phyloP scores from a whole-genome alignment of 2,888 invertebrate genomes.

The Iselma pallidipennis region DNA sequence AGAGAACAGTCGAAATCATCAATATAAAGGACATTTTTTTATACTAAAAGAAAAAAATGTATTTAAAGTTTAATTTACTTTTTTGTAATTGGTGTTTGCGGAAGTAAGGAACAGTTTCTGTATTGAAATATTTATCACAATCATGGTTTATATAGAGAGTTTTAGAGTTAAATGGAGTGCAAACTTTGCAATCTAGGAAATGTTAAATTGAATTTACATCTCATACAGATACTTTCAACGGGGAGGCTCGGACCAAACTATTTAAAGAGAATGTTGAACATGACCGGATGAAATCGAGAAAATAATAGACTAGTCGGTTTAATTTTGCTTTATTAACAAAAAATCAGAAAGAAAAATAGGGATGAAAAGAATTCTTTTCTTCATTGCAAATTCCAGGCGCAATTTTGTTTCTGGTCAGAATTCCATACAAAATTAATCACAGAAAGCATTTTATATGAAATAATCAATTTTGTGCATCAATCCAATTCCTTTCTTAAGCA shows the following conservation, averaged over 20 bases:
- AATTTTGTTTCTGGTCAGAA: background rate
- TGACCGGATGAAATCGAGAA: too few species aligned
- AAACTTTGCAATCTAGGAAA: constrained; percentile 22
- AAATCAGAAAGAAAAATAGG: too few species aligned
- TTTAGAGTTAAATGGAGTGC: constrained; percentile 23
- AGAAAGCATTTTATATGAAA: too few species aligned
- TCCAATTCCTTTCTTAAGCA: too few species aligned
- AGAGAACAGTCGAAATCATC: background rate
- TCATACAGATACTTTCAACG: constrained; percentile 15
- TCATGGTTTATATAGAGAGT: constrained; percentile 11
- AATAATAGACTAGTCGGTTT: background rate
- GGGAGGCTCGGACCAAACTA: constrained; percentile 14
- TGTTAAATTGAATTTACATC: constrained; percentile 26
- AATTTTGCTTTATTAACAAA: background rate
- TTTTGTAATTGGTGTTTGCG: background rate
- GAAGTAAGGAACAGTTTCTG: constrained; percentile 1
- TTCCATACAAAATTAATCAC: too few species aligned
- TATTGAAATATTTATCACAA: constrained; percentile 24
- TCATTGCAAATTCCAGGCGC: background rate
- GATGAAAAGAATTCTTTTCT: background rate
- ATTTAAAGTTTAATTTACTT: background rate
- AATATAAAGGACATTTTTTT: too few species aligned
- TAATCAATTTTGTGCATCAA: too few species aligned
- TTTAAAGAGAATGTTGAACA: too few species aligned
- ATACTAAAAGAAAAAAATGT: background rate